Evolutionary conservation across 2,113 vertebrate genomes (phyloP), one percentile per base, ranked within the genome.

Genomic region (Antigone vipio): DNA sequence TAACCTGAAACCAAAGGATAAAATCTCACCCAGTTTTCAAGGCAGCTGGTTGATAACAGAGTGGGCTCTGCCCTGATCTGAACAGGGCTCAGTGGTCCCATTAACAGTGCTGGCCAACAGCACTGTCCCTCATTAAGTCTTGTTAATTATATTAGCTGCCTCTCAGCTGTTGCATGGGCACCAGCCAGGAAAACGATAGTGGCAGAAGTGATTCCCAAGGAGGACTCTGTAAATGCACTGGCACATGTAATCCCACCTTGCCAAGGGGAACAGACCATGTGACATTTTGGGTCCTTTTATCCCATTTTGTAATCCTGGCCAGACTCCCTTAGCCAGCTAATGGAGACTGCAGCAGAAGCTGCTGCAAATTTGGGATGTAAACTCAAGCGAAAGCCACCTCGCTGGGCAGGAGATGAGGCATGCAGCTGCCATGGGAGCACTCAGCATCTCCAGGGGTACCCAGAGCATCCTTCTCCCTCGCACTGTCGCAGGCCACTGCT

Each of bases 71-170:
- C 55, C 58, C 53, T 76, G 38, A 64, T 30, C 22, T 1, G 1
- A 52, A 69, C 12, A 64, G 72, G 27, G 17, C 63, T 50, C 59
- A 75, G 63, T 4, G 1, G 59, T 47, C 55, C 50, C 58, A 20
- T 40, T 5, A 5, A 64, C 4, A 4, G 21, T 85, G 47, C 49
- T 91, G 76, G 55, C 45, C 78, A 94, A 26, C 24, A 13, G 47
- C 4, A 5, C 64, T 75, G 75, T 60, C 87, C 73, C 60, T 92
- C 71, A 69, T 89, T 96, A 94, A 69, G 55, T 30, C 66, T 58
- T 77, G 67, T 50, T 97, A 94, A 93, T 93, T 94, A 62, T 45
- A 69, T 93, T 92, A 91, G n/a, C 89, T 93, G 58, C 50, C 62
- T 90, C 75, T 95, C 92, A 69, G 78, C 74, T 94, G 85, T 66